A percentile compares a stretch with the other conserved stretches of the same genome.
Conservation (phyloP, 2,113 vertebrate genomes). For the Alligator mississippiensis region DNA sequence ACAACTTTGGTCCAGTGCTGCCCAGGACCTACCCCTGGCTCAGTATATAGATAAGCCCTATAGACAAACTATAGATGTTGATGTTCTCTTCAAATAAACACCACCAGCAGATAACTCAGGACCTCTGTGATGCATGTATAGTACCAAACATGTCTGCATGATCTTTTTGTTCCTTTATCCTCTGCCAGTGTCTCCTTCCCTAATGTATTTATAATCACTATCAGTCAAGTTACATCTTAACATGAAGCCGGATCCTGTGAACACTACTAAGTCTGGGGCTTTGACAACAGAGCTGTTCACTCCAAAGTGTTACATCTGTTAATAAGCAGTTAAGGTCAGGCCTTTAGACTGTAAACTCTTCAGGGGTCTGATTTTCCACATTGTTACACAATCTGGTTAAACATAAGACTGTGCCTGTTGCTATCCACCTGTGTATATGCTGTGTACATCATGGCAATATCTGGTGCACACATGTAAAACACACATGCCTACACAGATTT, state of each 20-base stretch:
- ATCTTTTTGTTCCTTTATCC: not conserved
- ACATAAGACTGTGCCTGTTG: too few species aligned
- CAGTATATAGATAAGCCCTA: not conserved
- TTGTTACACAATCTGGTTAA: not conserved
- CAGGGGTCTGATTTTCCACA: not conserved
- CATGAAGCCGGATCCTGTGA: conserved; percentile 20
- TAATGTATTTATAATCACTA: conserved; percentile 36
- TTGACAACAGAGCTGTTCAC: not conserved
- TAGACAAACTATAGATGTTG: not conserved
- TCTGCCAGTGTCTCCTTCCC: not conserved
- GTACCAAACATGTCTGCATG: not conserved
- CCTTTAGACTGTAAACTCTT: fast-evolving
- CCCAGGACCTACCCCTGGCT: too few species aligned
- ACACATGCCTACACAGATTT: not conserved
- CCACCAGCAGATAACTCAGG: not conserved
- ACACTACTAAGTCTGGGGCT: not conserved
- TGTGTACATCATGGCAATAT: not conserved
- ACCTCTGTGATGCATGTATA: not conserved
- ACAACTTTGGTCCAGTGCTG: too few species aligned
- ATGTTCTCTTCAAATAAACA: not conserved
- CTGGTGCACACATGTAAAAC: not conserved
- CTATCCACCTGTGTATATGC: not conserved
- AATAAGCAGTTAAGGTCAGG: not conserved
- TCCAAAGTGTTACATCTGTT: not conserved
- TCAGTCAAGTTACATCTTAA: conserved; percentile 11